Evolutionary conservation across 2,113 vertebrate species (phyloP), one percentile per base, ranked within the genome.

Genomic region (Corythornis vintsioides): DNA sequence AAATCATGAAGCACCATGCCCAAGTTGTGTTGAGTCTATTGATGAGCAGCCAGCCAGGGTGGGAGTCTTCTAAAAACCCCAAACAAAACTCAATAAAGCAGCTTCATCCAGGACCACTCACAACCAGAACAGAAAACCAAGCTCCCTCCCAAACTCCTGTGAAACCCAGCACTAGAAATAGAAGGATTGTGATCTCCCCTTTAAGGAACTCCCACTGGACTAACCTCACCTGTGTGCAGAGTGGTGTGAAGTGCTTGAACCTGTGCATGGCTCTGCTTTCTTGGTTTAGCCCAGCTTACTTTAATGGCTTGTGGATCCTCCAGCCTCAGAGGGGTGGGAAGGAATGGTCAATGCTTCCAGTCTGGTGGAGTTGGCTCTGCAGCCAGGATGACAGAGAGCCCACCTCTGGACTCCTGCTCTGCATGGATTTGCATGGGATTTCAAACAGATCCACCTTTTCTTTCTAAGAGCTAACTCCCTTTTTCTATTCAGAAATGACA

Each of bases 331-430:
- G 28, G 33, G 14, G 35, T 78, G 29, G 45, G 52, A 48, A 80
- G 21, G 60, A 4, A 12, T 29, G 25, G 26, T 26, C 31, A 25
- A 55, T 43, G 47, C 6, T 59, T 74, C 24, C 74, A 82, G 57
- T 25, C 19, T 43, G 38, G 24, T 40, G 73, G 13, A 42, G 7
- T 5, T 84, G 52, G 28, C 16, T 48, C 25, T 0, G 0, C 33
- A 80, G 80, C 38, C 52, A 17, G 40, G 28, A 26, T 28, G 52
- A 24, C 6, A 16, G 45, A 17, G 75, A 71, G 29, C 25, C 70
- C 72, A 7, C n/a, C 35, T 15, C 56, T 25, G 40, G 43, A n/a
- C 38, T 33, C 33, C 70, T 24, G 33, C 56, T 73, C 45, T 17
- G 70, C 0, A 0, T 28, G 25, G 42, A 22, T 69, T 82, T 76